Conservation (phyloP, 2,888 invertebrate genomes). For the Hemaris fuciformis region DNA sequence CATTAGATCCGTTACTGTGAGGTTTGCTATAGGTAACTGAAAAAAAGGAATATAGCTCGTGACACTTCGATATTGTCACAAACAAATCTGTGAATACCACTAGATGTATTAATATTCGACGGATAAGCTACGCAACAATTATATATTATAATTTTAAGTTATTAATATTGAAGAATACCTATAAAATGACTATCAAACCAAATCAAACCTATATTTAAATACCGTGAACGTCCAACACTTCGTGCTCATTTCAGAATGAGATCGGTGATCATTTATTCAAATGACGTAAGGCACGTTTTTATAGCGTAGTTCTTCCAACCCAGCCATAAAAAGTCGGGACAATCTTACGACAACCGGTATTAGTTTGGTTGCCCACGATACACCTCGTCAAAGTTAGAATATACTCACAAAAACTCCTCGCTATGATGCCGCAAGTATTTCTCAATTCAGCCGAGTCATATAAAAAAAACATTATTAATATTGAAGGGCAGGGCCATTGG, state of each 20-base stretch:
- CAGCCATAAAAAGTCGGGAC: slow-evolving; percentile 34
- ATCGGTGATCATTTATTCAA: slow-evolving; percentile 1
- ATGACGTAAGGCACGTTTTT: slow-evolving; percentile 25
- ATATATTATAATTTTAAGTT: background rate
- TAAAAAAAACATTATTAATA: slow-evolving; percentile 28
- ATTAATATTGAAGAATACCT: background rate
- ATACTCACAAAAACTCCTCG: background rate
- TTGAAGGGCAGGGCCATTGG: slow-evolving; percentile 46
- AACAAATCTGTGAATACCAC: too few relatives aligned
- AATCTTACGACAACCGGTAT: slow-evolving; percentile 57
- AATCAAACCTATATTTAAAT: background rate
- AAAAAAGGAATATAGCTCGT: too few relatives aligned
- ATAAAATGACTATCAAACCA: background rate
- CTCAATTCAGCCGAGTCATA: slow-evolving; percentile 8
- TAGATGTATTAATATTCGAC: too few relatives aligned
- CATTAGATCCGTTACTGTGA: too few relatives aligned
- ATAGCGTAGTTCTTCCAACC: slow-evolving; percentile 29
- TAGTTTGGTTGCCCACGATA: slow-evolving; percentile 6
- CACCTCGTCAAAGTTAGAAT: slow-evolving; percentile 9
- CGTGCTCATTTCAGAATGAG: background rate
- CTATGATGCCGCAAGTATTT: background rate
- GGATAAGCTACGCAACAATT: background rate
- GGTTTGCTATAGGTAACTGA: too few relatives aligned
- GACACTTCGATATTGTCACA: too few relatives aligned
- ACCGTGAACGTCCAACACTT: slow-evolving; percentile 3